Evolutionary conservation across 2,888 invertebrate species (phyloP).

Genomic region (Orthosia gracilis): DNA sequence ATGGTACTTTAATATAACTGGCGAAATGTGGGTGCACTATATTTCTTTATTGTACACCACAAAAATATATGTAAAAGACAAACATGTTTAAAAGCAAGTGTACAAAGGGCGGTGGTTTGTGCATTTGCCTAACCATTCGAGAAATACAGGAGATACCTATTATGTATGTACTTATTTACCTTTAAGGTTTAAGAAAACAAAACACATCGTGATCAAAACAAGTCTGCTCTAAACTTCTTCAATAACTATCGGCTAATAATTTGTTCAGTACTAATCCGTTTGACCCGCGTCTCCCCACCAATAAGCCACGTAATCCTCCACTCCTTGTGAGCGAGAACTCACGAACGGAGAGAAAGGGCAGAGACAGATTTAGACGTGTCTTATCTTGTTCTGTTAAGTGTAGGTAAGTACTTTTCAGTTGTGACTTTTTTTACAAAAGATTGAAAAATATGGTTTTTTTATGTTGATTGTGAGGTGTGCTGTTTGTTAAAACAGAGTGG

Average conservation of each 20-base stretch:
- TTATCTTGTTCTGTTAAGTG: slow-evolving; percentile 45
- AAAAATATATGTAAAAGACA: no score
- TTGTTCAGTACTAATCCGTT: slow-evolving; percentile 8
- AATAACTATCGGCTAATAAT: slow-evolving; percentile 22
- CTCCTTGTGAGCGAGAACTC: slow-evolving; percentile 22
- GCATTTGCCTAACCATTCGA: no score
- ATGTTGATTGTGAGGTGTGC: background rate
- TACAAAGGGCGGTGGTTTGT: no score
- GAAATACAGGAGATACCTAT: no score
- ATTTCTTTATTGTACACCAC: no score
- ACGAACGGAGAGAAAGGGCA: background rate
- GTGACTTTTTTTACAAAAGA: background rate
- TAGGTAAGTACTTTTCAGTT: slow-evolving; percentile 19
- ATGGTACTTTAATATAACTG: no score
- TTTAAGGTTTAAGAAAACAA: background rate
- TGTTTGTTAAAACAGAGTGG: background rate
- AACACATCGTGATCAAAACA: background rate
- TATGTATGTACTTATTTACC: no score
- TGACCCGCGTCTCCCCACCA: slow-evolving; percentile 21
- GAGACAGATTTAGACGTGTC: slow-evolving; percentile 30
- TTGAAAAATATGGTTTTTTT: background rate
- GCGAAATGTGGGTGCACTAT: no score
- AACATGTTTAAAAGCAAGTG: no score
- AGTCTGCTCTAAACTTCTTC: background rate
- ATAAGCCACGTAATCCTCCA: slow-evolving; percentile 49